These are phyloP conservation scores for Lasioglossum baleicum DNA, from an alignment of 1,140 invertebrate species.

Conservation along the genomic window DNA sequence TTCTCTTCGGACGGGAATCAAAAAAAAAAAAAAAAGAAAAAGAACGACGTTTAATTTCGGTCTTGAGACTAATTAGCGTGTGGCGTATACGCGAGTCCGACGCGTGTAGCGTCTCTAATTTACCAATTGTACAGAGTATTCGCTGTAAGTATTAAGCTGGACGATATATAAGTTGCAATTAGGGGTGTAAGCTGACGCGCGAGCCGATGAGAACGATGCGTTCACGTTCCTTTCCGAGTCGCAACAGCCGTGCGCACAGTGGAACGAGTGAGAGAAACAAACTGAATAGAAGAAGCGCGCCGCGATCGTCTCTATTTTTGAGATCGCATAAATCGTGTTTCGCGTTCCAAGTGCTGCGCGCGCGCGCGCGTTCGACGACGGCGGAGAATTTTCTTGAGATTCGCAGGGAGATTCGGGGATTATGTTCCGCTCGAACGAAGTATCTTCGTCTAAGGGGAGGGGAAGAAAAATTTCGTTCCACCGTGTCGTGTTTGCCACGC, in stretches of 20 bases:
- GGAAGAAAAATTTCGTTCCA: not conserved
- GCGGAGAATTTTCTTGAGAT: no score
- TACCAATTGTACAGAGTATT: constrained; percentile 5
- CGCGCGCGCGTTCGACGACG: no score
- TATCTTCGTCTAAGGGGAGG: no score
- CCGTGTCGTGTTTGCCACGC: not conserved
- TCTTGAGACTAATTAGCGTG: not conserved
- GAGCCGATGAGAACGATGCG: not conserved
- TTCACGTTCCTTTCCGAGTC: not conserved
- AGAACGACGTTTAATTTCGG: not conserved
- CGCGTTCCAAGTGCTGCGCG: no score
- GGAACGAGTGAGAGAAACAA: no score
- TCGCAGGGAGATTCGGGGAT: no score
- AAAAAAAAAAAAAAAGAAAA: not conserved
- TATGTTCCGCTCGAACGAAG: no score
- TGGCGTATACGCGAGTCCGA: not conserved
- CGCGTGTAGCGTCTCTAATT: not conserved
- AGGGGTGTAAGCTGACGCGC: not conserved
- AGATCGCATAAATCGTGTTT: no score
- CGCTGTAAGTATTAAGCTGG: constrained; percentile 18
- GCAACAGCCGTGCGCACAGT: no score
- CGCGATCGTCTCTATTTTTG: no score
- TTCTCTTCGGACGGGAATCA: not conserved
- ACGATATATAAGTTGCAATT: not conserved
- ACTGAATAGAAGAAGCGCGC: no score